phyloP scores from a whole-genome alignment of 2,888 invertebrate genomes.

The Diarsia brunnea region DNA sequence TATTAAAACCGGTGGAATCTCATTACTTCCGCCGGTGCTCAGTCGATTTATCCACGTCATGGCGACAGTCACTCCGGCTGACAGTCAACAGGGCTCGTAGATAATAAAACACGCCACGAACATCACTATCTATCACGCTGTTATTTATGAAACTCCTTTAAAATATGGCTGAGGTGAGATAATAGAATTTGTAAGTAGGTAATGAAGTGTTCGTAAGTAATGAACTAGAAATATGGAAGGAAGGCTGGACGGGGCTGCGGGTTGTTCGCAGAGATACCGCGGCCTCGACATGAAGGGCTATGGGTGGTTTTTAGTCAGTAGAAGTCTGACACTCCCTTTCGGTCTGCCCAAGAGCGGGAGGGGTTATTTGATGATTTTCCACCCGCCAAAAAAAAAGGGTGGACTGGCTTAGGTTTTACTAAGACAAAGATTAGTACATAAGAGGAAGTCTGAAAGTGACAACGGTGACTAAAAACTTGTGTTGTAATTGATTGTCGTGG shows the following conservation, averaged over 20 bases:
- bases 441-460: too few species aligned
- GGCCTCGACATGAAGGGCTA: too few species aligned
- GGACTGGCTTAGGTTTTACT: too few species aligned
- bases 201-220: slow-evolving; percentile 7
- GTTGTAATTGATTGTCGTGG: too few species aligned
- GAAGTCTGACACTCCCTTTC: too few species aligned
- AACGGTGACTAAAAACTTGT: too few species aligned
- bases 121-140: slow-evolving; percentile 71
- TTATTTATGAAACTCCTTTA: slow-evolving; percentile 67
- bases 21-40: slow-evolving; percentile 70
- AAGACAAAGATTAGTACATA: too few species aligned
- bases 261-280: too few species aligned
- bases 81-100: slow-evolving; percentile 72
- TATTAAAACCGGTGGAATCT: slow-evolving; percentile 70
- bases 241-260: neutral
- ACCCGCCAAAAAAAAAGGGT: too few species aligned
- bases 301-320: too few species aligned
- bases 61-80: slow-evolving; percentile 70
- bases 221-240: neutral
- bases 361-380: too few species aligned
- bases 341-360: too few species aligned
- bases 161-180: slow-evolving; percentile 63
- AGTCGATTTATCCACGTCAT: slow-evolving; percentile 78
- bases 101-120: slow-evolving; percentile 78
- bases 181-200: slow-evolving; percentile 31